Percentiles rank a stretch among this genome's conserved stretches.
Conservation (phyloP, 2,113 vertebrate genomes). For the Gracilinanus agilis region DNA sequence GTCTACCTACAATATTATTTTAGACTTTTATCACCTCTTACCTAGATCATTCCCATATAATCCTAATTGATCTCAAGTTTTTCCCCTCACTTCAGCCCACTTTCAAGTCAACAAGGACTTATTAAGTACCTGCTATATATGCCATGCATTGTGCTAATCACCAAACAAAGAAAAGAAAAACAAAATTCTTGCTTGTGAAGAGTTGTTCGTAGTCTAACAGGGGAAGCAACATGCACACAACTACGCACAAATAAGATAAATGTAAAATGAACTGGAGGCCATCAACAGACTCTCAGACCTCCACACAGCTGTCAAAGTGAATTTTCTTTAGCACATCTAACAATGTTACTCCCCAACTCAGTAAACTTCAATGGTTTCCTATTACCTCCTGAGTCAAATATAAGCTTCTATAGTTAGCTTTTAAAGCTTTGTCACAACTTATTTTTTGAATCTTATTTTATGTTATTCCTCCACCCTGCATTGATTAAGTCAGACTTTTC, state of each 20-base stretch:
- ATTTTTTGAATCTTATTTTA: neutral
- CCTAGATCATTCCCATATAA: no score
- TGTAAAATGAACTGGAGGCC: neutral
- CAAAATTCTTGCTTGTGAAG: no score
- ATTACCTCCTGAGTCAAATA: neutral
- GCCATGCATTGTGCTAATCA: neutral
- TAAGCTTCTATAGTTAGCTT: neutral
- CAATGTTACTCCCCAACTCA: neutral
- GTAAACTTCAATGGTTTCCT: neutral
- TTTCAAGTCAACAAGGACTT: neutral
- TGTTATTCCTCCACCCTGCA: neutral
- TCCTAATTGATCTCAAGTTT: neutral
- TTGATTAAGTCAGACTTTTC: neutral
- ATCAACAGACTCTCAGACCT: neutral
- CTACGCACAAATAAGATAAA: neutral
- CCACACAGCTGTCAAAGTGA: neutral
- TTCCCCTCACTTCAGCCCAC: neutral
- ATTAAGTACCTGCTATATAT: neutral
- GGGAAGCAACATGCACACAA: neutral
- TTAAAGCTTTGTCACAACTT: neutral
- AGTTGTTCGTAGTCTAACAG: neutral
- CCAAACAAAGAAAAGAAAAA: neutral
- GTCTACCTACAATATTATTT: neutral
- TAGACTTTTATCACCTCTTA: neutral
- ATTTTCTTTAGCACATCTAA: neutral